These are phyloP conservation scores for Carpatolechia fugitivella DNA, from an alignment of 2,888 invertebrate species.

Conservation along the genomic window DNA sequence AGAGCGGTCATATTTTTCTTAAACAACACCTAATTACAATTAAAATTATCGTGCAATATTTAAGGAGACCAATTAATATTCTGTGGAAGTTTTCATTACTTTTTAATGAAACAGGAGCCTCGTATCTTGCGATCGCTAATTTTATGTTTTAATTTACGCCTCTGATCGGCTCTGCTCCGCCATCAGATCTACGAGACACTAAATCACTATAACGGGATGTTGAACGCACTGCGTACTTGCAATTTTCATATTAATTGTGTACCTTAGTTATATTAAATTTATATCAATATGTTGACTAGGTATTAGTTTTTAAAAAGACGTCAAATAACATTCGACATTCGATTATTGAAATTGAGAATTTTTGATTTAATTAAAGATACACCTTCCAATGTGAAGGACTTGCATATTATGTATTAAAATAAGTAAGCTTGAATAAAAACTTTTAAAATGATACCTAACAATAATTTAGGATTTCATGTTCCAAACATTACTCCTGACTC, in stretches of 20 bases:
- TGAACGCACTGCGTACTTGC: constrained; percentile 18
- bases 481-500: too few species aligned
- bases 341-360: too few species aligned
- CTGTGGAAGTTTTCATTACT: constrained; percentile 61
- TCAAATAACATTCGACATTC: too few species aligned
- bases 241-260: constrained; percentile 17
- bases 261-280: constrained; percentile 2
- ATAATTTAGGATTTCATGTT: too few species aligned
- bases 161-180: constrained; percentile 30
- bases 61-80: constrained; percentile 56
- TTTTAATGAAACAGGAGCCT: constrained; percentile 58
- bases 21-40: neutral
- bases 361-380: too few species aligned
- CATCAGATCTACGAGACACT: constrained; percentile 42
- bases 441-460: too few species aligned
- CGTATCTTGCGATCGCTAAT: constrained; percentile 61
- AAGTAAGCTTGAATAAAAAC: too few species aligned
- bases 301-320: too few species aligned
- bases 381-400: too few species aligned
- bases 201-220: constrained; percentile 48
- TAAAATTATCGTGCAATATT: constrained; percentile 34
- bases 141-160: constrained; percentile 64
- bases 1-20: too few species aligned
- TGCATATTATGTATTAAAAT: too few species aligned
- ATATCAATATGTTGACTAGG: neutral